phyloP scores from a whole-genome alignment of 2,113 vertebrate species.

The Echinops telfairi region DNA sequence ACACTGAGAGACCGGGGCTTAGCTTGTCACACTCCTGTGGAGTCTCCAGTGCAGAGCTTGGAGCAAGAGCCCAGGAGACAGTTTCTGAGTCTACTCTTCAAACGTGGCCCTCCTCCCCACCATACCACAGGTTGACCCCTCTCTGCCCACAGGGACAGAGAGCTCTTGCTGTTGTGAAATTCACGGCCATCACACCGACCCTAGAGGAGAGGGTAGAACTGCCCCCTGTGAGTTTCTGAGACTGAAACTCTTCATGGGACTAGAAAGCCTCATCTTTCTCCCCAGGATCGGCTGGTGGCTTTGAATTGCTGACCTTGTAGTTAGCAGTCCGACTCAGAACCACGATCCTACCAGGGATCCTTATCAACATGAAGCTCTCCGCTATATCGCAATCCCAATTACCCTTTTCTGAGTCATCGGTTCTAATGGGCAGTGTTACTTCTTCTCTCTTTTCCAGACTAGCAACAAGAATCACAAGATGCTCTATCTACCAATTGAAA shows the following conservation, averaged over 20 bases:
- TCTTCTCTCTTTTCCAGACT: too few species aligned
- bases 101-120: neutral
- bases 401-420: too few species aligned
- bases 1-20: neutral
- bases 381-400: too few species aligned
- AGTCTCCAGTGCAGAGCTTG: neutral
- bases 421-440: too few species aligned
- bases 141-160: neutral
- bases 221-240: neutral
- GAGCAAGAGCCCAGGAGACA: conserved; percentile 33
- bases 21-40: too few species aligned
- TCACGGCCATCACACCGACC: too few species aligned
- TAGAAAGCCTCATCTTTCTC: neutral
- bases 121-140: neutral
- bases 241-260: neutral
- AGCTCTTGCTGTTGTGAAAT: too few species aligned
- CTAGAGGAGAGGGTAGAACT: neutral
- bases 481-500: too few species aligned
- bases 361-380: too few species aligned
- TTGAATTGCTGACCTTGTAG: neutral
- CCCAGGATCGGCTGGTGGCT: neutral
- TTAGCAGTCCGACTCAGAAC: neutral
- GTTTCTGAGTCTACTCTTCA: neutral
- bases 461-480: too few species aligned
- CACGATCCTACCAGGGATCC: neutral